Conservation (phyloP, 2,888 invertebrate species). For the Cancer borealis region DNA sequence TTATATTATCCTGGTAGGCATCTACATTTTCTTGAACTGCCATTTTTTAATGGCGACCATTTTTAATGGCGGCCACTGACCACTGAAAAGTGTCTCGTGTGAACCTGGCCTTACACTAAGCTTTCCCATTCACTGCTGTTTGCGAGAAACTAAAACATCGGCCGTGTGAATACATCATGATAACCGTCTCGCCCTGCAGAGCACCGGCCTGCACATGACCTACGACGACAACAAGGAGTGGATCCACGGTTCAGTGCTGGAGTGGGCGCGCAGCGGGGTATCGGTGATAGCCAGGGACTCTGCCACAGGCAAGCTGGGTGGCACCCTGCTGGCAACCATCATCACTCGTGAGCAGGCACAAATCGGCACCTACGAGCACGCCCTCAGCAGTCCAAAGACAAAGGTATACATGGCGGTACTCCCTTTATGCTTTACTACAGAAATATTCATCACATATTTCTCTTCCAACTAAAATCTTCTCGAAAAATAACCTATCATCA, state of each 20-base stretch:
- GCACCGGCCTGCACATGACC: slow-evolving; percentile 77
- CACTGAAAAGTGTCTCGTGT: no score
- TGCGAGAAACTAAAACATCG: background rate
- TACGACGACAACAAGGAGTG: slow-evolving; percentile 77
- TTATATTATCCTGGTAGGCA: no score
- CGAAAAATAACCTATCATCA: background rate
- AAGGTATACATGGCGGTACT: slow-evolving; percentile 63
- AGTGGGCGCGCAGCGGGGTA: slow-evolving; percentile 75
- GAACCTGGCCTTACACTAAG: background rate
- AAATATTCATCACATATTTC: background rate
- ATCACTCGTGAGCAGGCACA: slow-evolving; percentile 71
- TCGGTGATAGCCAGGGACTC: slow-evolving; percentile 75
- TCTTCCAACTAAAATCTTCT: background rate
- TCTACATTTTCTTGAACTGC: no score
- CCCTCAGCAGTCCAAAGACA: slow-evolving; percentile 73
- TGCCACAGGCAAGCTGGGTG: slow-evolving; percentile 62
- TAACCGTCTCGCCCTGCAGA: slow-evolving; percentile 56
- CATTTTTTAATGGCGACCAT: no score
- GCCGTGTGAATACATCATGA: background rate
- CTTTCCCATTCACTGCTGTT: background rate
- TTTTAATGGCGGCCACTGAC: no score
- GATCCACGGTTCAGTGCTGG: slow-evolving; percentile 75
- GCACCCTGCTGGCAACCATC: slow-evolving; percentile 75
- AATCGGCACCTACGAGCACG: slow-evolving; percentile 69
- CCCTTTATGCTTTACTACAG: background rate